A percentile compares a stretch with the other conserved stretches of the same genome.
Evolutionary conservation across 2,113 vertebrate species (phyloP).

Genomic region (Cacatua alba): DNA sequence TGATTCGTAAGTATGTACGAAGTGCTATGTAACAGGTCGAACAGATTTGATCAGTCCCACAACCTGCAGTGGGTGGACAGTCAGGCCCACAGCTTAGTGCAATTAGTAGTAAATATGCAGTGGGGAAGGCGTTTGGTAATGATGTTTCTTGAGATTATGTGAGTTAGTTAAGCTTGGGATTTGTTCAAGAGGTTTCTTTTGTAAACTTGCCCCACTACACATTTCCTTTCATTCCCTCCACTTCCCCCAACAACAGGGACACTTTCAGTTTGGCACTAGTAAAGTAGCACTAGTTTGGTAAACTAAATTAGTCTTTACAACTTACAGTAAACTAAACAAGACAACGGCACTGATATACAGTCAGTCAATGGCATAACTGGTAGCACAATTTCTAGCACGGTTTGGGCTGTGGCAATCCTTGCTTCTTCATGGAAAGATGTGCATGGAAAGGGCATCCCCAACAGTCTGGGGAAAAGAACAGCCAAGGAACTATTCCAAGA

Average conservation of each 20-base stretch:
- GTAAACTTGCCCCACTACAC: background rate
- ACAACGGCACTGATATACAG: fast-evolving
- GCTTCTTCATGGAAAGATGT: background rate
- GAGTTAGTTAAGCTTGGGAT: background rate
- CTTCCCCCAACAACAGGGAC: background rate
- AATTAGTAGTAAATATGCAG: background rate
- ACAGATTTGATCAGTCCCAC: background rate
- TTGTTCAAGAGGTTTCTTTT: background rate
- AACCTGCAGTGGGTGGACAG: background rate
- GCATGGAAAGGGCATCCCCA: background rate
- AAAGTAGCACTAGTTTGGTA: background rate
- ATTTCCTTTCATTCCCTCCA: background rate
- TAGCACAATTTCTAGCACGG: background rate
- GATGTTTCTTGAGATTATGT: background rate
- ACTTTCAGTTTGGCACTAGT: background rate
- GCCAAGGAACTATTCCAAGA: background rate
- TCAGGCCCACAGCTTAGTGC: background rate
- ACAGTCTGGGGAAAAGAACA: background rate
- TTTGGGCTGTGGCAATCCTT: background rate
- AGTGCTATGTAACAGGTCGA: background rate
- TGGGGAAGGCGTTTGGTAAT: background rate
- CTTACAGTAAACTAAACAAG: background rate
- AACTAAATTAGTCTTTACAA: background rate
- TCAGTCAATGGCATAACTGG: fast-evolving
- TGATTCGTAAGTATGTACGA: background rate